These are phyloP conservation scores for Agelaius phoeniceus DNA, from an alignment of 2,113 vertebrate genomes.

Conservation along the genomic window DNA sequence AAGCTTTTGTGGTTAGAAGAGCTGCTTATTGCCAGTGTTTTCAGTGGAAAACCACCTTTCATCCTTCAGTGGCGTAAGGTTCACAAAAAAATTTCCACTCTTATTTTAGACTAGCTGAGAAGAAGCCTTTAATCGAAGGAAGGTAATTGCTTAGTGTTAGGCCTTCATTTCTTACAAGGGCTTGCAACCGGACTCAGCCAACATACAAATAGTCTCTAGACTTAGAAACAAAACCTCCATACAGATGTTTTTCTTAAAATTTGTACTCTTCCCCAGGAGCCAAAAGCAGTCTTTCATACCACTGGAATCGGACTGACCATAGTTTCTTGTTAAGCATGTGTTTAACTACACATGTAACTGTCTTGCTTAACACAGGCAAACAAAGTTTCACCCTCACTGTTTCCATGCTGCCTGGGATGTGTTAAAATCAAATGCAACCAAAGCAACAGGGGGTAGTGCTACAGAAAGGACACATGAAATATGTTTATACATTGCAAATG, in stretches of 20 bases:
- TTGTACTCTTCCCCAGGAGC: neutral
- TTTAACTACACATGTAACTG: neutral
- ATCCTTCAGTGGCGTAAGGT: neutral
- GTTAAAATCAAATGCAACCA: neutral
- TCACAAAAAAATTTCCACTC: neutral
- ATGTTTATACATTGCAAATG: neutral
- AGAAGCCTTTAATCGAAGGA: neutral
- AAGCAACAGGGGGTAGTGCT: neutral
- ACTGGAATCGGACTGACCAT: neutral
- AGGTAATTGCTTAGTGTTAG: neutral
- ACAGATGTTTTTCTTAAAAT: neutral
- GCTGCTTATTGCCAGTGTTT: neutral
- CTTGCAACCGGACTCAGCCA: neutral
- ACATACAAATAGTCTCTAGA: neutral
- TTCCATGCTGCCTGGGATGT: neutral
- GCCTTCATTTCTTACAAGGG: neutral
- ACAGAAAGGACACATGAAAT: neutral
- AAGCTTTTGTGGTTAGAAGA: neutral
- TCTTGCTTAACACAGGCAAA: slow-evolving; percentile 9
- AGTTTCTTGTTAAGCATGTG: slow-evolving; percentile 4
- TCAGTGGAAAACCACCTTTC: slow-evolving; percentile 6
- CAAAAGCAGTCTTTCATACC: neutral
- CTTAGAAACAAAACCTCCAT: slow-evolving; percentile 6
- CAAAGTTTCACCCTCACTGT: neutral
- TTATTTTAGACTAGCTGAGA: slow-evolving; percentile 10